Percentiles rank a stretch among this genome's conserved stretches.
These are phyloP conservation scores for Lacerta viridis DNA, from an alignment of 2,797 vertebrate species.

Conservation along the genomic window DNA sequence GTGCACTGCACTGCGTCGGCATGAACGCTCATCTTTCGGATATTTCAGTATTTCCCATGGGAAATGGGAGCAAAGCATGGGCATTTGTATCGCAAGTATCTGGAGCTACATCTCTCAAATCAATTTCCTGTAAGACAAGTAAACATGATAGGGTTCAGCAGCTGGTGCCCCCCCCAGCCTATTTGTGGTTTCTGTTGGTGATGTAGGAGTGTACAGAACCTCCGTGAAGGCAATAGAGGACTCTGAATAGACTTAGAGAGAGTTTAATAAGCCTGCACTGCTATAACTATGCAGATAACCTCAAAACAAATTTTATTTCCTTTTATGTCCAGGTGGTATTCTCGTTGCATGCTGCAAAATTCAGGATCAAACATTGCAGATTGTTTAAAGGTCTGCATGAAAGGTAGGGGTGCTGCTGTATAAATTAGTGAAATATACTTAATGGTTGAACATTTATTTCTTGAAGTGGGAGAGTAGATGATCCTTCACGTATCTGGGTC, in stretches of 20 bases:
- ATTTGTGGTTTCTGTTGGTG: not conserved
- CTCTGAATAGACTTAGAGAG: not conserved
- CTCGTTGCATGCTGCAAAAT: slow-evolving; percentile 74
- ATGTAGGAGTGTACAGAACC: not conserved
- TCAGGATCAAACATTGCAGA: slow-evolving; percentile 63
- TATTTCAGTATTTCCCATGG: not conserved
- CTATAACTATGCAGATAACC: not conserved
- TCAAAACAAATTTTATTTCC: not conserved
- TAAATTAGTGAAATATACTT: not conserved
- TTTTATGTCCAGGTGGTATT: slow-evolving; percentile 76
- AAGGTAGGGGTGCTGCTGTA: slow-evolving; percentile 58
- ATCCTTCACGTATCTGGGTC: not conserved
- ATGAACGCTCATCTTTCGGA: not conserved
- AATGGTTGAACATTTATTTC: too few relatives aligned
- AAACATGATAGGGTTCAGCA: not conserved
- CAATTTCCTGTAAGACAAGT: not conserved
- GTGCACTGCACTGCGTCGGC: not conserved
- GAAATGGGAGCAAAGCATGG: not conserved
- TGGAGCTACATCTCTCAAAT: not conserved
- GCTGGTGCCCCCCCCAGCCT: too few relatives aligned
- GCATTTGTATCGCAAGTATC: not conserved
- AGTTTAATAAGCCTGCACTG: not conserved
- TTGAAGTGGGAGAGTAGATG: not conserved
- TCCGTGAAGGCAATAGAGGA: too few relatives aligned
- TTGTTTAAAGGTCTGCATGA: slow-evolving; percentile 77